Evolutionary conservation across 1,140 invertebrate species (phyloP), one percentile per base, ranked within the genome.

Genomic region (Eriocheir sinensis): DNA sequence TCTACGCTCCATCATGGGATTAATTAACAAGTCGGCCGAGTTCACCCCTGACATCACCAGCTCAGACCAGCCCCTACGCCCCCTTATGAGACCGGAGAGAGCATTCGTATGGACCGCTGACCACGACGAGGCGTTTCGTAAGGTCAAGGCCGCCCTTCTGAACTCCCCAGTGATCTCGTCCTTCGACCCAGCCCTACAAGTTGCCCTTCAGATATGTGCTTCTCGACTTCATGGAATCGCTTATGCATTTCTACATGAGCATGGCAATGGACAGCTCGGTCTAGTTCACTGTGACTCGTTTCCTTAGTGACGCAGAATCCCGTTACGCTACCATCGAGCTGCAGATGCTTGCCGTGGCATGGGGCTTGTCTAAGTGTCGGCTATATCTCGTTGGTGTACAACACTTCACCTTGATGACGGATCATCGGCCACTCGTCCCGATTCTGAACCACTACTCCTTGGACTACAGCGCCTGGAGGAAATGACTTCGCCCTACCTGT

Each of bases 321-420:
- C 90, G 95, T 44, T 96, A 95, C 36, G 41, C 94, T 21, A 93
- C 91, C 32, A 89, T 90, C 12, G 96, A 96, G n/a, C 41, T 96
- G 60, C 96, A 96, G 92, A 9, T 95, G 36, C 44, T 95, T n/a
- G 96, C 95, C 9, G 95, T 96, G 0, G 93, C 93, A 3, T 96
- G 94, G 95, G 95, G 90, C 34, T 89, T 95, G 30, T 41, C 96
- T 41, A 96, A 96, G 83, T 96, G 96, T 40, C 6, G 95, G 0
- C 86, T 95, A 15, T 96, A 96, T 48, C 91, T 96, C 0, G 30
- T 85, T 60, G 96, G 95, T 38, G 89, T 95, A 0, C 95, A 9
- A 3, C 40, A 95, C n/a, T 95, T 95, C 53, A 95, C 89, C 15
- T n/a, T 95, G 81, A 32, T 93, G 91, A 85, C 36, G 38, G 81